A percentile compares a stretch with the other conserved stretches of the same genome.
These are phyloP conservation scores for Hirundo rustica DNA, from an alignment of 2,797 vertebrate genomes.

Conservation along the genomic window DNA sequence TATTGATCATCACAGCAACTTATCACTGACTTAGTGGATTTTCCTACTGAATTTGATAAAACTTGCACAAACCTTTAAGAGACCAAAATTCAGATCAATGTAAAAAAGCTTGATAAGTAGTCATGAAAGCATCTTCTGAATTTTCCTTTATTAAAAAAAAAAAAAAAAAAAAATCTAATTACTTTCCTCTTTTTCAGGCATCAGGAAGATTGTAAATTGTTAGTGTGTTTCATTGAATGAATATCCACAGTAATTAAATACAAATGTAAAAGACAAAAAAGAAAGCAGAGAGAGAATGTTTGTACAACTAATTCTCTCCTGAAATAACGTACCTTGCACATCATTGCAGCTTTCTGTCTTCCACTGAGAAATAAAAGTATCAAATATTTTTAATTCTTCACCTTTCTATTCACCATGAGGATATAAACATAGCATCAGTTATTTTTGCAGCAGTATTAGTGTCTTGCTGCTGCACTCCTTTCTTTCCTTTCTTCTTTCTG, in stretches of 20 bases:
- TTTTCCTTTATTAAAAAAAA: not conserved
- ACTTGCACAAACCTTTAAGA: not conserved
- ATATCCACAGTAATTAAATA: conserved; percentile 1
- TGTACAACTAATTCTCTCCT: not conserved
- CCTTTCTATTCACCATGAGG: not conserved
- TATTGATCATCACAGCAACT: not conserved
- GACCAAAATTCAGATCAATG: not conserved
- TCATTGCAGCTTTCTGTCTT: not conserved
- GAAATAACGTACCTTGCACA: not conserved
- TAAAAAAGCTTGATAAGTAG: not conserved
- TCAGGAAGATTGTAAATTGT: not conserved
- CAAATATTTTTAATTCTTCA: not conserved
- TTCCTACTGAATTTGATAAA: not conserved
- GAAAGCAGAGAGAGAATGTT: not conserved
- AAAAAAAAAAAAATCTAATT: not conserved
- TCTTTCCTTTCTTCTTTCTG: not conserved
- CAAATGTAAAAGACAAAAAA: not conserved
- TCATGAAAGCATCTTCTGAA: not conserved
- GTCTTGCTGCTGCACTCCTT: not conserved
- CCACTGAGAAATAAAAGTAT: conserved; percentile 7
- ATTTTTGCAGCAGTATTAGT: not conserved
- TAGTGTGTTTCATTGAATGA: conserved; percentile 26
- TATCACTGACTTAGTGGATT: not conserved
- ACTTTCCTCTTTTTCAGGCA: not conserved
- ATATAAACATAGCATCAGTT: not conserved